Evolutionary conservation across 1,140 invertebrate species (phyloP).

Genomic region (Anoplophora glabripennis): DNA sequence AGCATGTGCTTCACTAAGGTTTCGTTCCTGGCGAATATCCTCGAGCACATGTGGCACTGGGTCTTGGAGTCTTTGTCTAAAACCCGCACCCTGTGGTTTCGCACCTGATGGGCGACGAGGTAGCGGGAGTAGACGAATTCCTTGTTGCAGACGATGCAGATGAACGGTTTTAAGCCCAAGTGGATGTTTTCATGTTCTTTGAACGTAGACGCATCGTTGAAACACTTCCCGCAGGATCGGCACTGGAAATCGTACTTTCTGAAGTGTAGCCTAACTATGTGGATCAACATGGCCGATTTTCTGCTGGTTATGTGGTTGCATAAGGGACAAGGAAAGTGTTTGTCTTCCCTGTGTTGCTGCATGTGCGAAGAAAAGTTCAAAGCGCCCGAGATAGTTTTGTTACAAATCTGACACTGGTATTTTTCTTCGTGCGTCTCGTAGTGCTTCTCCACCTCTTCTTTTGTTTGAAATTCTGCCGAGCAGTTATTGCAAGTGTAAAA

Average conservation of each 20-base stretch:
- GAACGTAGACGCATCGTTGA: conserved; percentile 40
- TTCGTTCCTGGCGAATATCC: conserved; percentile 50
- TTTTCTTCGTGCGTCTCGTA: conserved; percentile 43
- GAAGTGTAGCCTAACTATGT: conserved; percentile 37
- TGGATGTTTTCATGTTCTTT: conserved; percentile 63
- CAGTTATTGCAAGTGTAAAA: conserved; percentile 38
- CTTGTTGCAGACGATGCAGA: conserved; percentile 62
- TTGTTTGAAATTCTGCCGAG: conserved; percentile 28
- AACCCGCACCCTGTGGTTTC: conserved; percentile 49
- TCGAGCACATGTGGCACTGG: conserved; percentile 47
- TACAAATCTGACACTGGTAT: conserved; percentile 31
- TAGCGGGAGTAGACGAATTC: conserved; percentile 58
- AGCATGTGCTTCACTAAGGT: conserved; percentile 54
- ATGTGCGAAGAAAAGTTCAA: conserved; percentile 36
- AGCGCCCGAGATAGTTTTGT: conserved; percentile 27
- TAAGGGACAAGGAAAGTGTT: conserved; percentile 33
- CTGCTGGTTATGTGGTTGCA: conserved; percentile 32
- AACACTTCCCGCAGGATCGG: conserved; percentile 53
- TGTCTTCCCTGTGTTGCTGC: conserved; percentile 31
- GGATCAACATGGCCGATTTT: conserved; percentile 32
- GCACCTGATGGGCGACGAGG: conserved; percentile 43
- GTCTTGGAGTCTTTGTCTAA: conserved; percentile 34
- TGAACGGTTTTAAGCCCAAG: conserved; percentile 64
- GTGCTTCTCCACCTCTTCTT: conserved; percentile 39
- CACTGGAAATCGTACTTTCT: conserved; percentile 50